These are phyloP conservation scores for Cerastoderma edule DNA, from an alignment of 2,888 invertebrate species.

Conservation along the genomic window DNA sequence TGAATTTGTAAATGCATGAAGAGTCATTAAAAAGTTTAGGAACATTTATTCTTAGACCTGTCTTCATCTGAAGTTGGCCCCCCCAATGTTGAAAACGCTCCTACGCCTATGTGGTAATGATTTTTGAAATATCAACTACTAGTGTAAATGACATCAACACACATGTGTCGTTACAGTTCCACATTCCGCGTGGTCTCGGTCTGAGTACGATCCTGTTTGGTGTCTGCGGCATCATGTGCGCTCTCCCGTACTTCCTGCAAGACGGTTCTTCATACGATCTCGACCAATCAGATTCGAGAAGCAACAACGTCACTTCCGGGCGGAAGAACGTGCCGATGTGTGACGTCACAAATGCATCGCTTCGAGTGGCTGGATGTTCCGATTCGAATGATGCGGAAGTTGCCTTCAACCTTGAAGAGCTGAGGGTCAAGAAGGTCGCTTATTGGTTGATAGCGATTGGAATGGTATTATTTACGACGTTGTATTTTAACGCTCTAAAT, in stretches of 20 bases:
- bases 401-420: constrained; percentile 20
- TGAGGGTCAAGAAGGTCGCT: constrained; percentile 50
- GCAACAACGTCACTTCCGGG: background rate
- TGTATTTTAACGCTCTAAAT: too few relatives aligned
- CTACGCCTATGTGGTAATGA: background rate
- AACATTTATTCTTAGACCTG: background rate
- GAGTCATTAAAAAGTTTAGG: background rate
- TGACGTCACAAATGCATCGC: background rate
- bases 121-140: background rate
- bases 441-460: constrained; percentile 60
- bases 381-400: constrained; percentile 14
- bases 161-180: constrained; percentile 36
- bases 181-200: constrained; percentile 69
- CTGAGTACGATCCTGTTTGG: constrained; percentile 66
- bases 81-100: background rate
- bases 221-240: constrained; percentile 68
- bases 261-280: constrained; percentile 46
- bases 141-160: background rate
- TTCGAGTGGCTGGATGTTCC: constrained; percentile 2
- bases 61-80: background rate
- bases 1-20: background rate
- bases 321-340: constrained; percentile 43
- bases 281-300: background rate
- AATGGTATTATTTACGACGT: constrained; percentile 57
- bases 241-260: constrained; percentile 67